Conservation (phyloP, 2,888 invertebrate species). For the Plebejus anna region DNA sequence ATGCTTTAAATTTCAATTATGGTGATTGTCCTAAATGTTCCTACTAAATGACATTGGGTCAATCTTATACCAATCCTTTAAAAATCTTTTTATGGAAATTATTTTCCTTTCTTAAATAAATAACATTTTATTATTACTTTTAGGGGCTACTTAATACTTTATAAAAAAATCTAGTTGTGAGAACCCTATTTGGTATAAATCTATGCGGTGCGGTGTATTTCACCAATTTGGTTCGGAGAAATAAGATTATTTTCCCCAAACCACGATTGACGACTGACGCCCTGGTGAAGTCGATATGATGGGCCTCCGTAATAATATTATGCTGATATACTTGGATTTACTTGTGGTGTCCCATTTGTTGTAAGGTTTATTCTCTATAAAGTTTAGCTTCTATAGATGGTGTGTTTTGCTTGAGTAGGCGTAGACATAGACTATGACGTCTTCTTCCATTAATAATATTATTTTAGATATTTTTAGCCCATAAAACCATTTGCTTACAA, state of each 20-base stretch:
- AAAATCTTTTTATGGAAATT: too few relatives aligned
- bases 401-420: background rate
- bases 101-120: too few relatives aligned
- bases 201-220: conserved; percentile 7
- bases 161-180: background rate
- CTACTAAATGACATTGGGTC: background rate
- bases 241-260: conserved; percentile 19
- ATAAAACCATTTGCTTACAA: background rate
- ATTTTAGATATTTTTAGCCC: too few relatives aligned
- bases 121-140: too few relatives aligned
- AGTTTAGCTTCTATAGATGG: background rate
- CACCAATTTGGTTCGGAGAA: conserved; percentile 9
- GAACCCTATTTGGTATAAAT: background rate
- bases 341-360: background rate
- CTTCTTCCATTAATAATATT: too few relatives aligned
- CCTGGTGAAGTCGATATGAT: conserved; percentile 17
- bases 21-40: background rate
- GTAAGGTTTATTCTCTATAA: background rate
- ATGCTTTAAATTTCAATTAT: background rate
- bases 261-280: conserved; percentile 17
- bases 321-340: conserved; percentile 5
- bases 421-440: too few relatives aligned
- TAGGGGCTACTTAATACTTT: too few relatives aligned
- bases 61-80: too few relatives aligned
- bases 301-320: conserved; percentile 4